Percentiles rank a stretch among this genome's conserved stretches.
phyloP scores from a whole-genome alignment of 2,797 vertebrate species.

The Anguilla megastoma region DNA sequence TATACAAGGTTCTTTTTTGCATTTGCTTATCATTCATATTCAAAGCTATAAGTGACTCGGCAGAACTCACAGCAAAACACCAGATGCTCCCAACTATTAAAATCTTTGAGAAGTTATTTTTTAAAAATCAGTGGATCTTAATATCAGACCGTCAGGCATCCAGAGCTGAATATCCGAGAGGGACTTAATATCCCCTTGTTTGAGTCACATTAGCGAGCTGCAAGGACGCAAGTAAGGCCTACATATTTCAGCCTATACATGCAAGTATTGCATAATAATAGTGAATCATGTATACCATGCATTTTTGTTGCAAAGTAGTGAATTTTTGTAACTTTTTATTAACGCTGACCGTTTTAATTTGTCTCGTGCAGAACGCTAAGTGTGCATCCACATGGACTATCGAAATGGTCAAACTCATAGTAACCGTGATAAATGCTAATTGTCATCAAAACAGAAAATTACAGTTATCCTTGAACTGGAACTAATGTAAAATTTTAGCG shows the following conservation, averaged over 20 bases:
- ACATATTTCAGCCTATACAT: background rate
- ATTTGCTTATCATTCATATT: conserved; percentile 88
- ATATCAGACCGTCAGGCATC: background rate
- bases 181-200: background rate
- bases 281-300: background rate
- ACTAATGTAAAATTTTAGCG: background rate
- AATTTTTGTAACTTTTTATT: background rate
- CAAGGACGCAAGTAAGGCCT: too few relatives aligned
- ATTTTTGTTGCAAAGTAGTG: background rate
- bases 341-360: background rate
- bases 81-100: conserved; percentile 88
- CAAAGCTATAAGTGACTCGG: conserved; percentile 80
- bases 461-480: background rate
- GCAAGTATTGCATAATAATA: background rate
- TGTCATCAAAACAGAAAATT: background rate
- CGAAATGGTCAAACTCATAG: background rate
- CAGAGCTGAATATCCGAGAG: background rate
- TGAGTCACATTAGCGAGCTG: background rate
- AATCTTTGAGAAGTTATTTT: conserved; percentile 78
- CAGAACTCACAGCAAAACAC: conserved; percentile 78
- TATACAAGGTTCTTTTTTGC: conserved; percentile 81
- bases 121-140: conserved; percentile 67
- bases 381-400: background rate
- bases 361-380: background rate
- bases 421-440: background rate